Evolutionary conservation across 2,797 vertebrate genomes (phyloP), one percentile per base, ranked within the genome.

Genomic region (Sorex maritimensis): DNA sequence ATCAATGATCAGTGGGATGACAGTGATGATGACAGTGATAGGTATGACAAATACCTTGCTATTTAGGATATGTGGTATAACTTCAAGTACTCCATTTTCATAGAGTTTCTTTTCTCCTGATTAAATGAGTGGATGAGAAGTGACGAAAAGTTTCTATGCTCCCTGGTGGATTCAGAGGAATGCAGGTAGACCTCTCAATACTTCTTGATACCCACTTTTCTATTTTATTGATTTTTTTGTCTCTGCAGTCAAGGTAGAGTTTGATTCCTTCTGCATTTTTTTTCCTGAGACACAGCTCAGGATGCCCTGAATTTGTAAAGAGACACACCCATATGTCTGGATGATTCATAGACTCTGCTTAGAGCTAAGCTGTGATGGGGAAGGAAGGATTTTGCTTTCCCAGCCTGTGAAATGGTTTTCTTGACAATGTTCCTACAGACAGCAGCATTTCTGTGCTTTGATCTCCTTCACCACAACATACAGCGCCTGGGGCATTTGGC

Each of bases 301-400:
- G 63, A 75, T 58, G 34, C 71, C 26, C 68, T 82, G 58, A 52
- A 2, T 86, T 69, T 82, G 78, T 69, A 75, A 79, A 79, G 21
- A 90, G 90, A 87, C 74, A 84, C 49, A 94, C 86, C 79, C 92
- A 69, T 61, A 21, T 82, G 41, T 49, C 61, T n/a, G 9, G 24
- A 14, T 97, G 96, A 96, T 90, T 95, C 92, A 95, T 0, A 85
- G 49, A 55, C 58, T 89, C 58, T 92, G 90, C 83, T 78, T 11
- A 1, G 49, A 92, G 77, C 80, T 86, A 68, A 61, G 78, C 68
- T 81, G 41, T 79, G 68, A 86, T 12, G 30, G 91, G n/a, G 41
- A 49, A 1, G 19, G 78, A 81, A 91, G 81, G 34, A n/a, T 91
- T 68, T 73, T 21, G 11, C 41, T 65, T 46, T 71, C 26, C 21